These are phyloP conservation scores for Stenurella melanura DNA, from an alignment of 2,888 invertebrate genomes.

Conservation along the genomic window DNA sequence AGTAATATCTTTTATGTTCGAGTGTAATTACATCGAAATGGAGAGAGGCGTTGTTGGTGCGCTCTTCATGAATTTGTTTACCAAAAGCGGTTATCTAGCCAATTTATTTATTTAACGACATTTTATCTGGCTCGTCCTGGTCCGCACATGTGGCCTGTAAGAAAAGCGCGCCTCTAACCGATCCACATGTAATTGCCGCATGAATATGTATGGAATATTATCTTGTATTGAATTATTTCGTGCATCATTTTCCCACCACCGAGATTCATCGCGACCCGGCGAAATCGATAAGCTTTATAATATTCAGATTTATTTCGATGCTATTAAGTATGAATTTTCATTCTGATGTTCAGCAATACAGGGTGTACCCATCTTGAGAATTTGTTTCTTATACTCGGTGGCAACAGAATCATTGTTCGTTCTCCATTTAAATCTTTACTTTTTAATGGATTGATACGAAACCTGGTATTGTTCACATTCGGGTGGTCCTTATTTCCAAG, in stretches of 20 bases:
- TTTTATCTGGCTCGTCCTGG: constrained; percentile 44
- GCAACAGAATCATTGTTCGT: no score
- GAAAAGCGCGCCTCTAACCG: constrained; percentile 42
- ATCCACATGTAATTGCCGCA: constrained; percentile 67
- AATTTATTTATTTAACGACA: constrained; percentile 52
- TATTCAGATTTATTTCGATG: constrained; percentile 31
- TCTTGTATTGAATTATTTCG: constrained; percentile 70
- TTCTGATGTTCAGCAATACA: not conserved
- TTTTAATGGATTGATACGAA: no score
- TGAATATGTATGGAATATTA: constrained; percentile 71
- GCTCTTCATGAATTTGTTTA: constrained; percentile 45
- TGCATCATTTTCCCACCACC: constrained; percentile 59
- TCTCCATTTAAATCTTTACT: no score
- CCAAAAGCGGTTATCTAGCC: constrained; percentile 47
- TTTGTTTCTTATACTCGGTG: no score
- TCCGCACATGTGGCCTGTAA: constrained; percentile 48
- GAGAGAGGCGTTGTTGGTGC: constrained; percentile 11
- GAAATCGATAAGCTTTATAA: constrained; percentile 35
- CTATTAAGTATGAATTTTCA: not conserved
- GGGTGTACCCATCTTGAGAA: no score
- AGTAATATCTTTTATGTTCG: constrained; percentile 66
- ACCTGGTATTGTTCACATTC: no score
- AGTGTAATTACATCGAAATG: constrained; percentile 24
- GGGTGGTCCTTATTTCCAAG: no score
- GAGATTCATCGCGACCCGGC: constrained; percentile 47